A percentile compares a stretch with the other conserved stretches of the same genome.
Conservation (phyloP, 2,113 vertebrate genomes). For the Cyanocitta stelleri region DNA sequence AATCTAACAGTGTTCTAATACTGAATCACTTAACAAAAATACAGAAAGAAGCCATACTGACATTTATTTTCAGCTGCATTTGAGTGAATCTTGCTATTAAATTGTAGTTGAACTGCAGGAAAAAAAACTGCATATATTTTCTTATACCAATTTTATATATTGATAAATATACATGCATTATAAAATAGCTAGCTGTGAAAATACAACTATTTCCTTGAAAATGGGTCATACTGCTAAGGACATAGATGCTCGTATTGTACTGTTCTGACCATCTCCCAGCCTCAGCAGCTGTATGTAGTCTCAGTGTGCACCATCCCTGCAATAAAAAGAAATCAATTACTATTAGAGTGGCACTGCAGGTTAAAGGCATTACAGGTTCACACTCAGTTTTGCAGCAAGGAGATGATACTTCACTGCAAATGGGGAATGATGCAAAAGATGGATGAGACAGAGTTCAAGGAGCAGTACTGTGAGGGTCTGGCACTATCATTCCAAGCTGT, state of each 20-base stretch:
- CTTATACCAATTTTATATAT: neutral
- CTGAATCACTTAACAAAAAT: constrained; percentile 13
- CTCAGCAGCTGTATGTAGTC: neutral
- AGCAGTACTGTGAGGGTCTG: constrained; percentile 74
- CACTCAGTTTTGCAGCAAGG: constrained; percentile 58
- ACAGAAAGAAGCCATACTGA: neutral
- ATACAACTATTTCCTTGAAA: neutral
- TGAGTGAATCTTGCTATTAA: neutral
- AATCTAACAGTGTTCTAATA: constrained; percentile 3
- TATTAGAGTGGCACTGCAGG: constrained; percentile 60
- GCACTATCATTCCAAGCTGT: constrained; percentile 72
- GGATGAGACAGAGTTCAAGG: constrained; percentile 81
- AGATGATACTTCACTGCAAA: constrained; percentile 59
- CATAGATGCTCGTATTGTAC: neutral
- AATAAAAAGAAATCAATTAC: constrained; percentile 75
- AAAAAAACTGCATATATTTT: neutral
- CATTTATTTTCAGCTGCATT: constrained; percentile 20
- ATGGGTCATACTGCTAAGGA: neutral
- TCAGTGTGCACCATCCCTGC: constrained; percentile 12
- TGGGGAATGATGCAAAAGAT: constrained; percentile 73
- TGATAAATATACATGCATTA: neutral
- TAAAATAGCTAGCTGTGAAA: neutral
- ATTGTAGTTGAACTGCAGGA: neutral
- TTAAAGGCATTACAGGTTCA: constrained; percentile 70
- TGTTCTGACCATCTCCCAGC: neutral